Evolutionary conservation across 2,888 invertebrate species (phyloP), one percentile per base, ranked within the genome.

Genomic region (Melanotus villosus): DNA sequence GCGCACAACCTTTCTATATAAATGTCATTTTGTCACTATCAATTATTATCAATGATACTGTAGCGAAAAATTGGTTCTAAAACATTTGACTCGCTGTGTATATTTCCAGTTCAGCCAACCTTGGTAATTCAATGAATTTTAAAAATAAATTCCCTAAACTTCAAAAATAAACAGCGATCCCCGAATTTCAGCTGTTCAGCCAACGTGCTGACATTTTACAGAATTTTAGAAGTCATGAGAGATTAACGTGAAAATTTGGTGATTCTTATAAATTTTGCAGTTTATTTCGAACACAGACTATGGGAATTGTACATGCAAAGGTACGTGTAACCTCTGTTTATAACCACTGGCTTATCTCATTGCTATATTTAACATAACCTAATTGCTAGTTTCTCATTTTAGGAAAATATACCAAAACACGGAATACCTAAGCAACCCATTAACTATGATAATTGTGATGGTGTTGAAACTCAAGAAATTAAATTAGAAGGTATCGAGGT

Each of bases 401-500:
- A 71, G 54, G 74, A 74, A 52, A 74, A 41, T n/a, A n/a, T n/a
- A n/a, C n/a, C n/a, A n/a, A n/a, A n/a, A n/a, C 41, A 26, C 1
- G 72, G 73, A 66, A 63, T 75, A 45, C 74, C 74, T 32, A 67
- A 75, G 21, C 62, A 68, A 18, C 58, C 73, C 10, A 73, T 79
- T 56, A 77, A 79, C 63, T 77, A 79, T 54, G 76, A 77, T 10
- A 73, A 76, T 19, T 77, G 78, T 59, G 78, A 78, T 21, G 50
- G 54, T 26, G 58, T 32, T 16, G 76, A 79, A 81, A 16, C 79
- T 81, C 73, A 86, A 84, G 80, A 86, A 71, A 85, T 89, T 64
- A 86, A 87, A 65, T 82, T 89, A 2, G 87, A 88, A 56, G 87
- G 87, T 57, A 87, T 89, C 19, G 82, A 85, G 80, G 89, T 89